Evolutionary conservation across 2,797 vertebrate species (phyloP).

Genomic region (Pipistrellus pygmaeus): DNA sequence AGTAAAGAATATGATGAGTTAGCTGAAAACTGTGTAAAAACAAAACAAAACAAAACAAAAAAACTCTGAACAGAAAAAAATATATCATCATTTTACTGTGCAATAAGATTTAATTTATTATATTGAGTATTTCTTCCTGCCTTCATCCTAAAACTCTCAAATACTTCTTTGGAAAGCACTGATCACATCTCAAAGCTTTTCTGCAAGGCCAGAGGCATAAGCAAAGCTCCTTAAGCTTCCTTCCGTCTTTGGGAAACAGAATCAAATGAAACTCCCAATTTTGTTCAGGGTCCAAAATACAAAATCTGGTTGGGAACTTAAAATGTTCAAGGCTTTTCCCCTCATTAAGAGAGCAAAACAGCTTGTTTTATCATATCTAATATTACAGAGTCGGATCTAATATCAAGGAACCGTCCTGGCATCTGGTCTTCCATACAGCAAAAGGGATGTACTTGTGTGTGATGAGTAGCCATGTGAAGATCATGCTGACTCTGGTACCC

Average conservation of each 20-base stretch:
- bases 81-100: background rate
- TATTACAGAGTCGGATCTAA: background rate
- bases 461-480: background rate
- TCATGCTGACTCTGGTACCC: background rate
- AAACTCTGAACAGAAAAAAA: background rate
- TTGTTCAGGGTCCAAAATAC: background rate
- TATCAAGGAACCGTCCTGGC: background rate
- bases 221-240: background rate
- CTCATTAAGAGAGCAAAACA: background rate
- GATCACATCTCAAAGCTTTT: background rate
- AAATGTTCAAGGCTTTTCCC: background rate
- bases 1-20: background rate
- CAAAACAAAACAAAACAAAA: too few relatives aligned
- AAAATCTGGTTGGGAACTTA: background rate
- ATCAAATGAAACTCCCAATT: background rate
- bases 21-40: background rate
- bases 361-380: background rate
- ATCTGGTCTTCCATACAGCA: background rate
- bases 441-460: background rate
- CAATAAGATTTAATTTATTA: conserved; percentile 19
- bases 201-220: conserved; percentile 27
- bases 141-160: conserved; percentile 2
- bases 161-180: background rate
- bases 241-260: background rate
- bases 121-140: background rate